Evolutionary conservation across 2,113 vertebrate species (phyloP), one percentile per base, ranked within the genome.

Genomic region (Antennarius striatus): DNA sequence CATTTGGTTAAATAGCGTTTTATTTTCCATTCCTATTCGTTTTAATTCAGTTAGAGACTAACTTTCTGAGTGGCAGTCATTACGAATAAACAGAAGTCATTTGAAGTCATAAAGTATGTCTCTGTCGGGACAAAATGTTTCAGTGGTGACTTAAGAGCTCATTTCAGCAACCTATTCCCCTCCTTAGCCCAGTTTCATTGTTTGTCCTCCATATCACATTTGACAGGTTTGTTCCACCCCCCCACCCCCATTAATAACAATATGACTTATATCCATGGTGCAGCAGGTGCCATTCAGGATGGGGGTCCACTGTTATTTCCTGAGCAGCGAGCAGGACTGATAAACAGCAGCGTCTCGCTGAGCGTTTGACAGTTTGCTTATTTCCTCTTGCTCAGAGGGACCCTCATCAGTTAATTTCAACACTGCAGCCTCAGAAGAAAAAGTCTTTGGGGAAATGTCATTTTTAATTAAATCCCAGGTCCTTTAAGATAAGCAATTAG

Each of bases 401-500:
- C 74, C 89, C 87, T 88, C 79, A 75, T 90, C 85, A 89, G 84
- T 84, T 92, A 91, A 91, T 92, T 93, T 90, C 89, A 90, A 86
- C 88, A 89, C 84, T 84, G 85, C 88, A 82, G 80, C 71, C 83
- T 88, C 77, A 80, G 84, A 92, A 86, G 85, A 77, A 52, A 62
- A 81, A 68, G 81, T 92, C 91, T 93, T 90, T 89, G 80, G 91
- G 91, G 90, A 93, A 92, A 93, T 93, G 90, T 91, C 89, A 93
- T 92, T 93, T 92, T 93, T 92, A 93, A 93, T 93, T 93, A 92
- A 93, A 91, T 90, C 93, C 91, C 90, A 89, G 80, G 88, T 91
- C 89, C 87, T 91, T 90, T 91, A 88, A 93, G 90, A 92, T 90
- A 92, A 92, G 89, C 88, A 89, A 85, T 82, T 89, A 88, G 90